A percentile compares a stretch with the other conserved stretches of the same genome.
Conservation (phyloP, 2,113 vertebrate genomes). For the Illadopsis cleaveri region DNA sequence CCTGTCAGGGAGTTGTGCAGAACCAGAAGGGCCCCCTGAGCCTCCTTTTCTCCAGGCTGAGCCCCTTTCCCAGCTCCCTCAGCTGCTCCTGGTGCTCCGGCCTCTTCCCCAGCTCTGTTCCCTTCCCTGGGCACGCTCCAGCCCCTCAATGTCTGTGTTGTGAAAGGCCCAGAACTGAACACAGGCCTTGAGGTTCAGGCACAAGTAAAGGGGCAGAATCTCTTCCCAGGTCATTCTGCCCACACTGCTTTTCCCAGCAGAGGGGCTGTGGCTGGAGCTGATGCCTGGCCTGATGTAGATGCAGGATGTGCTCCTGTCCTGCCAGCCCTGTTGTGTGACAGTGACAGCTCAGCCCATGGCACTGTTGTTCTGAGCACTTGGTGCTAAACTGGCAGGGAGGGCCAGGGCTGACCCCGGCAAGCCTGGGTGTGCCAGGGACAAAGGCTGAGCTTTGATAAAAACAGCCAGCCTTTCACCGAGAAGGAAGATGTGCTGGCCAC, state of each 20-base stretch:
- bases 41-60: background rate
- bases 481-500: accelerated
- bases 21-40: background rate
- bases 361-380: background rate
- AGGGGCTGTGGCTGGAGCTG: background rate
- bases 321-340: background rate
- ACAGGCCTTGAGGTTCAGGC: background rate
- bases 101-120: background rate
- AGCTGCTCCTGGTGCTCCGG: background rate
- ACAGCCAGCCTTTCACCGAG: accelerated
- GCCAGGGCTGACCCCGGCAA: background rate
- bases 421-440: background rate
- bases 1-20: background rate
- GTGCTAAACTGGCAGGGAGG: background rate
- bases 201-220: background rate
- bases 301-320: background rate
- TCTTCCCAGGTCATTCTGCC: background rate
- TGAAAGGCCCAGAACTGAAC: background rate
- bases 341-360: background rate
- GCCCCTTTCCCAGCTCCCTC: background rate
- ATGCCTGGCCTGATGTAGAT: accelerated
- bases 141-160: accelerated
- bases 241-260: background rate
- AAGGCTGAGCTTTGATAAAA: background rate
- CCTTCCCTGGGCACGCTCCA: accelerated